Evolutionary conservation across 2,888 invertebrate genomes (phyloP).

Genomic region (Malthinus seriepunctatus): DNA sequence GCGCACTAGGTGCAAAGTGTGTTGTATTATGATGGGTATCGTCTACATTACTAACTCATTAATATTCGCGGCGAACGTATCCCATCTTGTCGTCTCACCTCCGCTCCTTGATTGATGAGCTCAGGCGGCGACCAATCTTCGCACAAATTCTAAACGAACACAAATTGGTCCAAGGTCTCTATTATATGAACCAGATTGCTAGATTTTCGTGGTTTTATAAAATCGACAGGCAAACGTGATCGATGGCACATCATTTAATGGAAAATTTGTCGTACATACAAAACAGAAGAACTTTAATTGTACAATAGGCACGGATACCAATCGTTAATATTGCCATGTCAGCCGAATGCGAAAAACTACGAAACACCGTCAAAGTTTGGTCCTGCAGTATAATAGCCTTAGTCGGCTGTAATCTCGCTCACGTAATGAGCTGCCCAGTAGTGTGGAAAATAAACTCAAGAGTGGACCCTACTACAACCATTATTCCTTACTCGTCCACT

Average conservation of each 20-base stretch:
- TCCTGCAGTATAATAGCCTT: conserved; percentile 34
- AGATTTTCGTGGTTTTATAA: conserved; percentile 39
- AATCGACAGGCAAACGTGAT: conserved; percentile 16
- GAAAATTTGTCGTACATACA: conserved; percentile 27
- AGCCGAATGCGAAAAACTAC: conserved; percentile 30
- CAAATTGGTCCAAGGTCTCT: conserved; percentile 50
- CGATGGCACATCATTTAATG: conserved; percentile 16
- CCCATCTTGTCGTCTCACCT: conserved; percentile 50
- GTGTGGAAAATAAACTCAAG: conserved; percentile 51
- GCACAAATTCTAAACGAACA: conserved; percentile 50
- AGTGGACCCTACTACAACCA: conserved; percentile 16
- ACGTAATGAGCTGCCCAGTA: conserved; percentile 49
- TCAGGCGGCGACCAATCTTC: conserved; percentile 41
- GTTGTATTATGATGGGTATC: conserved; percentile 34
- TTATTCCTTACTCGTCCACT: conserved; percentile 14
- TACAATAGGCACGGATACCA: conserved; percentile 36
- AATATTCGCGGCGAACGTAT: conserved; percentile 51
- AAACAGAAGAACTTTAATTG: conserved; percentile 27
- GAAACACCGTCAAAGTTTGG: conserved; percentile 33
- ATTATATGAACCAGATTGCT: conserved; percentile 40
- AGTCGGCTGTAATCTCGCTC: conserved; percentile 36
- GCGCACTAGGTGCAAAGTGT: conserved; percentile 27
- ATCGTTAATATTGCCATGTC: conserved; percentile 38
- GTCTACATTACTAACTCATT: conserved; percentile 45
- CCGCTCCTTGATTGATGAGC: conserved; percentile 49